A percentile compares a stretch with the other conserved stretches of the same genome.
Conservation (phyloP, 2,797 vertebrate genomes). For the Hydrophis major region DNA sequence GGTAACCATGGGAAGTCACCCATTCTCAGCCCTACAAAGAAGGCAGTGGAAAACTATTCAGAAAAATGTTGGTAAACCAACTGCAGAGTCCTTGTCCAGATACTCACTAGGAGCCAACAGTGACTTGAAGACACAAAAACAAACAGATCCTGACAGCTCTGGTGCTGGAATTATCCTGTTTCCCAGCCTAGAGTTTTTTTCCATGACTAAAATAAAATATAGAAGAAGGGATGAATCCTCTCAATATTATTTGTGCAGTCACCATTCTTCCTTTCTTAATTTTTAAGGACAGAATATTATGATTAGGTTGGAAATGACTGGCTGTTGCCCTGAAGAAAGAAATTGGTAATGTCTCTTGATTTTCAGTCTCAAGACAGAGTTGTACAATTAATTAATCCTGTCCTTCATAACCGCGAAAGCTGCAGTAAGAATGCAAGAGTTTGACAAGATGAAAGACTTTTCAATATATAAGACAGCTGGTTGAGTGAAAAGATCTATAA, state of each 20-base stretch:
- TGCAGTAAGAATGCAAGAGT: constrained; percentile 77
- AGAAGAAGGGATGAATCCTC: background rate
- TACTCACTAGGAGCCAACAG: background rate
- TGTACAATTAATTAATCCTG: constrained; percentile 87
- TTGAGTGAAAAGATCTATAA: constrained; percentile 76
- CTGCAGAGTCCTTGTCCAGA: background rate
- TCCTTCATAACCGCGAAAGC: constrained; percentile 76
- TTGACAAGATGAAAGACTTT: constrained; percentile 81
- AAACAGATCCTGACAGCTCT: background rate
- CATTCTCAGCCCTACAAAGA: background rate
- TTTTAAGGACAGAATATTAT: constrained; percentile 42
- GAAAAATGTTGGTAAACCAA: background rate
- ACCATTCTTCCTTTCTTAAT: constrained; percentile 48
- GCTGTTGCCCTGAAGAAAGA: constrained; percentile 71
- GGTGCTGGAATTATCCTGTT: background rate
- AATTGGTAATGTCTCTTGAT: constrained; percentile 64
- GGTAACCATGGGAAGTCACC: background rate
- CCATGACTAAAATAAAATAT: constrained; percentile 1
- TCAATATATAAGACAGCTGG: constrained; percentile 80
- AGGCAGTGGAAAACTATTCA: background rate
- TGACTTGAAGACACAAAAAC: background rate
- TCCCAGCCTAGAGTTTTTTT: background rate
- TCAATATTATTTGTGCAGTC: background rate
- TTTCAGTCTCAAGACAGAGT: constrained; percentile 69
- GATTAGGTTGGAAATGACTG: constrained; percentile 52